A percentile compares a stretch with the other conserved stretches of the same genome.
These are phyloP conservation scores for Onthophagus taurus DNA, from an alignment of 1,140 invertebrate genomes.

Conservation along the genomic window DNA sequence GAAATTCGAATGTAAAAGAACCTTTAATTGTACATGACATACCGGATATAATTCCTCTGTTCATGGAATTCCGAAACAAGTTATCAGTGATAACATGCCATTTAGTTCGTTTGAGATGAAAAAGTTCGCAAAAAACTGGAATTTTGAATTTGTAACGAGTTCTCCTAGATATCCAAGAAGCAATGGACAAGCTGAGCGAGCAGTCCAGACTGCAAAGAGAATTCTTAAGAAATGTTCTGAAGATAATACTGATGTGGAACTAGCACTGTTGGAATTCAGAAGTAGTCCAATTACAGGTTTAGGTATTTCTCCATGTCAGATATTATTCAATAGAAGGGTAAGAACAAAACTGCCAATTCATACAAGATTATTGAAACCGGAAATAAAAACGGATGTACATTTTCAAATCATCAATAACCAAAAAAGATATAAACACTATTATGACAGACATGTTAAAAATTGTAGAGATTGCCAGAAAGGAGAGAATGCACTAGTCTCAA, in stretches of 20 bases:
- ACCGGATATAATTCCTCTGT: constrained; percentile 10
- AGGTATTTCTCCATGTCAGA: constrained; percentile 16
- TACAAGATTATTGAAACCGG: constrained; percentile 7
- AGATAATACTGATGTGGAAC: constrained; percentile 15
- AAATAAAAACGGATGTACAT: too few species aligned
- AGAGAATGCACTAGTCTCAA: too few species aligned
- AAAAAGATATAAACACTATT: too few species aligned
- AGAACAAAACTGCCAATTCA: constrained; percentile 15
- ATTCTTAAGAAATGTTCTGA: constrained; percentile 24
- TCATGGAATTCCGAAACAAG: constrained; percentile 23
- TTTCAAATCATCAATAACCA: too few species aligned
- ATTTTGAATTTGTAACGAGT: constrained; percentile 24
- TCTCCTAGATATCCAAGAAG: constrained; percentile 26
- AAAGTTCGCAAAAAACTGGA: constrained; percentile 22
- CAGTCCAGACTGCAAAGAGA: constrained; percentile 25
- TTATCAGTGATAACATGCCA: constrained; percentile 28
- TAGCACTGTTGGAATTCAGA: constrained; percentile 15
- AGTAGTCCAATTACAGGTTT: constrained; percentile 14
- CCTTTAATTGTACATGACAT: constrained; percentile 19
- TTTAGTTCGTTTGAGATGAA: constrained; percentile 22
- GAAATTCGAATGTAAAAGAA: constrained; percentile 15
- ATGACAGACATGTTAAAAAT: too few species aligned
- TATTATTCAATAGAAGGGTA: constrained; percentile 15
- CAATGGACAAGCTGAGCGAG: constrained; percentile 27
- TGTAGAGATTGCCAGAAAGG: too few species aligned